phyloP scores from a whole-genome alignment of 64 coral and sea anemone species.

The Astreopora myriophthalma region DNA sequence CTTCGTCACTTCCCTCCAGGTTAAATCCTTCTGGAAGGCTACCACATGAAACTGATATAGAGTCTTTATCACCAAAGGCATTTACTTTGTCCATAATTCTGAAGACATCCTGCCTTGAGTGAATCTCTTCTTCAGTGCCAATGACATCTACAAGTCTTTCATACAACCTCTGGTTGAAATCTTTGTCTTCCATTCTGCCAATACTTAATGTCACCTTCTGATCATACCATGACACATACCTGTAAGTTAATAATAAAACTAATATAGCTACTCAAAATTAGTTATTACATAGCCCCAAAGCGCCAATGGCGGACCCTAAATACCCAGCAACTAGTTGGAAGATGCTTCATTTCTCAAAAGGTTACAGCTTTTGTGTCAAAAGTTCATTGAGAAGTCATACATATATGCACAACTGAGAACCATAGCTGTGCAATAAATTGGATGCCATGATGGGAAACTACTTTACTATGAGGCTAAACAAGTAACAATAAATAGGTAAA shows the following conservation, averaged over 20 bases:
- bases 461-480: too few relatives aligned
- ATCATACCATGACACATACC: not conserved
- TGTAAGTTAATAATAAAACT: not conserved
- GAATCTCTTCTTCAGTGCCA: conserved; percentile 16
- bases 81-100: conserved; percentile 12
- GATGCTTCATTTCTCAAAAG: too few relatives aligned
- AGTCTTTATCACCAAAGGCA: conserved; percentile 37
- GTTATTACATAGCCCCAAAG: not conserved
- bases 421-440: too few relatives aligned
- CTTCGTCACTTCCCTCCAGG: conserved; percentile 25
- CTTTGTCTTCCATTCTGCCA: not conserved
- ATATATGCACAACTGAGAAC: too few relatives aligned
- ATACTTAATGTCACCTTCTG: not conserved
- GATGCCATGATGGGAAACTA: too few relatives aligned
- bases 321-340: too few relatives aligned
- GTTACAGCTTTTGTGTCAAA: too few relatives aligned
- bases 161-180: not conserved
- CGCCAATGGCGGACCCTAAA: too few relatives aligned
- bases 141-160: conserved; percentile 11
- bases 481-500: too few relatives aligned
- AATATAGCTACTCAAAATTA: not conserved
- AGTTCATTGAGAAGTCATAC: too few relatives aligned
- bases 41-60: conserved; percentile 20
- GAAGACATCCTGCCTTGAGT: conserved; percentile 8
- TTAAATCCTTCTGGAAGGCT: conserved; percentile 36